Percentiles rank a stretch among this genome's conserved stretches.
Conservation (phyloP, 2,113 vertebrate species). For the Diadophis punctatus region DNA sequence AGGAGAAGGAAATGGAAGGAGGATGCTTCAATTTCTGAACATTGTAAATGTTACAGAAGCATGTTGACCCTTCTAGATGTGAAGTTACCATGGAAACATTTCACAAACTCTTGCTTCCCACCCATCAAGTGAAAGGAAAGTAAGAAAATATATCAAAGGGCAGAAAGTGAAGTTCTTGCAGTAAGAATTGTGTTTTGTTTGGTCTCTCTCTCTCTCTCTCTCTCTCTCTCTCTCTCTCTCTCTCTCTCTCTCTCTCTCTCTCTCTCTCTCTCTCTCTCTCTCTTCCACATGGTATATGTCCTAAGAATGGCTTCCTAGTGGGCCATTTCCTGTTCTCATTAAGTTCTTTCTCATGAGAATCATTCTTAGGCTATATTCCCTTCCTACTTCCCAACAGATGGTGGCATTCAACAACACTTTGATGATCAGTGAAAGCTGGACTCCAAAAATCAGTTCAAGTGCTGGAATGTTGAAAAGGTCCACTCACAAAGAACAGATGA, state of each 20-base stretch:
- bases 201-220: conserved; percentile 24
- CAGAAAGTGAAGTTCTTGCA: conserved; percentile 57
- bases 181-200: conserved; percentile 62
- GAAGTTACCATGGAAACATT: conserved; percentile 42
- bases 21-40: not conserved
- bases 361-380: conserved; percentile 22
- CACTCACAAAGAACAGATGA: conserved; percentile 8
- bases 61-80: conserved; percentile 51
- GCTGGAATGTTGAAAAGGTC: conserved; percentile 15
- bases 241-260: not conserved
- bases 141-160: conserved; percentile 70
- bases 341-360: conserved; percentile 74
- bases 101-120: conserved; percentile 70
- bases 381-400: conserved; percentile 40
- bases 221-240: conserved; percentile 25
- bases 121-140: conserved; percentile 53
- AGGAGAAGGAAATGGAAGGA: not conserved
- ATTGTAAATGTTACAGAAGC: conserved; percentile 9
- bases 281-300: conserved; percentile 66
- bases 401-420: conserved; percentile 39
- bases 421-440: conserved; percentile 15
- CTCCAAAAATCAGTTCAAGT: not conserved
- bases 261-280: too few species aligned
- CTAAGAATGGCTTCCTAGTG: conserved; percentile 68
- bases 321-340: conserved; percentile 69